Evolutionary conservation across 2,888 invertebrate genomes (phyloP).

Genomic region (Rhorus exstirpatorius): DNA sequence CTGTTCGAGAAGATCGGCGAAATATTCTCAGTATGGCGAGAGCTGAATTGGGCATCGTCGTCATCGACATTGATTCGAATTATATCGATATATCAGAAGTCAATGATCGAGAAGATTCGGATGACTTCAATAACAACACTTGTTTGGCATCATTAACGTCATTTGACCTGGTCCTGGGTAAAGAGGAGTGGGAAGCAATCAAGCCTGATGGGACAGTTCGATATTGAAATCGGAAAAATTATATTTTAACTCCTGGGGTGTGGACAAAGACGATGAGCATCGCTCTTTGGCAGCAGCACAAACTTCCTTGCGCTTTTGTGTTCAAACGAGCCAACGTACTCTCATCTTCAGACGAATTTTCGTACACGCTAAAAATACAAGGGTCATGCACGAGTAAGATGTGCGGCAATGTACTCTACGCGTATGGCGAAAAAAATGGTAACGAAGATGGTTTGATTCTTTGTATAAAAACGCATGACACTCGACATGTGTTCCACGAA

Average conservation of each 20-base stretch:
- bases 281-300: constrained; percentile 30
- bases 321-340: constrained; percentile 51
- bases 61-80: neutral
- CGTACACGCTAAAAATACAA: constrained; percentile 38
- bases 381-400: constrained; percentile 41
- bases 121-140: neutral
- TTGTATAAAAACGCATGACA: constrained; percentile 40
- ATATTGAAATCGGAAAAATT: constrained; percentile 20
- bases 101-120: neutral
- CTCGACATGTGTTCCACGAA: constrained; percentile 11
- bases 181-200: constrained; percentile 40
- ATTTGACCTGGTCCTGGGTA: constrained; percentile 40
- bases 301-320: constrained; percentile 49
- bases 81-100: neutral
- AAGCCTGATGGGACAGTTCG: constrained; percentile 27
- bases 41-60: neutral
- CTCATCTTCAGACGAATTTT: neutral
- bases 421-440: constrained; percentile 26
- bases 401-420: constrained; percentile 39
- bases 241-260: constrained; percentile 24
- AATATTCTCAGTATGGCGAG: constrained; percentile 37
- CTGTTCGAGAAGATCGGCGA: constrained; percentile 19
- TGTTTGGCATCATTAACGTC: neutral
- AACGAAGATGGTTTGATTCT: constrained; percentile 22
- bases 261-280: constrained; percentile 54